Conservation (phyloP, 2,888 invertebrate species). For the Phortica magna region DNA sequence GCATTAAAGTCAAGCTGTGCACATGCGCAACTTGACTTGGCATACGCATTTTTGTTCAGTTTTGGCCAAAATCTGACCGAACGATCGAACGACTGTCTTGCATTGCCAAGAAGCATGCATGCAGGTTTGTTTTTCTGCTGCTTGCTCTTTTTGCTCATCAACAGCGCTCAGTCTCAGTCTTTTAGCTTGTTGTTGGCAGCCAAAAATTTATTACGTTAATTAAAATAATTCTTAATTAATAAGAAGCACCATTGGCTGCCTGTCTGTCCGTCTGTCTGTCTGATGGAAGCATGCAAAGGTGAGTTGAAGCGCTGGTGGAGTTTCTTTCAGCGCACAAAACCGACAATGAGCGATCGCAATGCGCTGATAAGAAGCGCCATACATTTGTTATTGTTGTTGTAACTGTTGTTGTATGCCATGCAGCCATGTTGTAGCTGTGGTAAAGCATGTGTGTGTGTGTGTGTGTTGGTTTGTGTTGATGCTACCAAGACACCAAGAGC, state of each 20-base stretch:
- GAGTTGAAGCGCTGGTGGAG: slow-evolving; percentile 50
- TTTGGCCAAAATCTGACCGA: not conserved
- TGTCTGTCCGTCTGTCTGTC: slow-evolving; percentile 30
- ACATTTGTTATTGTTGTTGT: not conserved
- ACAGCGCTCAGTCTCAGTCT: not conserved
- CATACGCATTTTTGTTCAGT: slow-evolving; percentile 12
- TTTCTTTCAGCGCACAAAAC: slow-evolving; percentile 15
- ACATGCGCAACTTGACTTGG: slow-evolving; percentile 33
- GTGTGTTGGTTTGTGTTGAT: not conserved
- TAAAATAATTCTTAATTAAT: slow-evolving; percentile 79
- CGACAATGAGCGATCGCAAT: slow-evolving; percentile 21
- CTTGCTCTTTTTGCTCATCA: slow-evolving; percentile 37
- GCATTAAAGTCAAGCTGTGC: slow-evolving; percentile 39
- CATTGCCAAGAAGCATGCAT: no score
- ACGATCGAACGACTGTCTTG: not conserved
- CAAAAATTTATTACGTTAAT: slow-evolving; percentile 78
- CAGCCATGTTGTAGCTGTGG: not conserved
- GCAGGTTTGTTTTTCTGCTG: slow-evolving; percentile 22
- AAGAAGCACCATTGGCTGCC: slow-evolving; percentile 61
- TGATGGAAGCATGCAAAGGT: slow-evolving; percentile 18
- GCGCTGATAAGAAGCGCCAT: slow-evolving; percentile 29
- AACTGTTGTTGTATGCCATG: not conserved
- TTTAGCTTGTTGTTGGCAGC: slow-evolving; percentile 48
- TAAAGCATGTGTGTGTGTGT: not conserved
- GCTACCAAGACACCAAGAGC: no score